These are phyloP conservation scores for Oreochromis niloticus DNA, from an alignment of 2,113 vertebrate species.

Conservation along the genomic window DNA sequence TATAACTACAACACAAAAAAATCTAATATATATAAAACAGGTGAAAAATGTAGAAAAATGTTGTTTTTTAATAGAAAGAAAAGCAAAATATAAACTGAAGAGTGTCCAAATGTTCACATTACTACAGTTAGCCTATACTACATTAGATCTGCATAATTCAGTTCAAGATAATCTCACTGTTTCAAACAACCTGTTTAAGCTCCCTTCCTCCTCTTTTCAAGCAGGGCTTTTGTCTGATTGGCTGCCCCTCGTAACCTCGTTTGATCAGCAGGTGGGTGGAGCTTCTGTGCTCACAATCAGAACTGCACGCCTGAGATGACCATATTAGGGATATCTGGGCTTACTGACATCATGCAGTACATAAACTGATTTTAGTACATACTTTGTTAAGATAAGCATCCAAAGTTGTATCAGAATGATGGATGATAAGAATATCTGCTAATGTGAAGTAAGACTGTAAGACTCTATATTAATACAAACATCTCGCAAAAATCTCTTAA, in stretches of 20 bases:
- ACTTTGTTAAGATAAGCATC: fast-evolving
- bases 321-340: background rate
- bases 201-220: background rate
- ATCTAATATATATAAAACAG: background rate
- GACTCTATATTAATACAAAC: background rate
- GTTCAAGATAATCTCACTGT: background rate
- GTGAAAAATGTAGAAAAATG: background rate
- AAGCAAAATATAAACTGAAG: fast-evolving
- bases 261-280: background rate
- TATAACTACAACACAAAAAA: background rate
- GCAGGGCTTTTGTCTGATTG: background rate
- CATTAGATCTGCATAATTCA: background rate
- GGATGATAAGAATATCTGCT: background rate
- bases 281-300: background rate
- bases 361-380: background rate
- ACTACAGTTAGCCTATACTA: fast-evolving
- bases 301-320: background rate
- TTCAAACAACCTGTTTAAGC: background rate
- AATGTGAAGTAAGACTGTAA: background rate
- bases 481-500: background rate
- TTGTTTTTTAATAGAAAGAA: background rate
- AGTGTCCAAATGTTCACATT: background rate
- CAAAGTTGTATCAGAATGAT: background rate
- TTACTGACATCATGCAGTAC: fast-evolving
- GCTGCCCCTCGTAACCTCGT: background rate